Base-by-base conservation (phyloP, 2,888 invertebrate genomes). In the Luffia ferchaultella region DNA sequence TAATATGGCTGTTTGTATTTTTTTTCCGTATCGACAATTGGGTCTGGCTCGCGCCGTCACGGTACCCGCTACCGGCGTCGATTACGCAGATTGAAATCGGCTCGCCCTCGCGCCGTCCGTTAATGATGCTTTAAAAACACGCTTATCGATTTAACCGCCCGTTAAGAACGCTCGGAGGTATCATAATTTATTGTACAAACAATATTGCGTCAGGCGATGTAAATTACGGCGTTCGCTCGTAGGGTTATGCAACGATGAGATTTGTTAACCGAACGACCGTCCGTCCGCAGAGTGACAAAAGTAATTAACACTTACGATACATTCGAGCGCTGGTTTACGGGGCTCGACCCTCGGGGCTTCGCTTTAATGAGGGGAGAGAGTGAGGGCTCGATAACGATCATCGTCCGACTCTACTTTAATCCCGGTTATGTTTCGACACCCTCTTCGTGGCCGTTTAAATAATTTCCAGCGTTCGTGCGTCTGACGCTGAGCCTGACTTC, bases 81-180 rank as follows among this genome's bases (percentile, higher is more conserved):
- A 80, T 77, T 76, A 75, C 74, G 67, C 67, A 76, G 76, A 79
- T 79, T 76, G 70, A 73, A 74, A 80, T 78, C 76, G 68, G 63
- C 67, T 68, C 67, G 67, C 71, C 73, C 76, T 71, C 71, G 70
- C 65, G 66, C 61, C 60, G 72, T 68, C 67, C 68, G 73, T 77
- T 79, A 82, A 80, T 80, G 76, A 74, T 75, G 79, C 73, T 74
- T 80, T 82, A 80, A 82, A 77, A 77, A 76, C 70, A 72, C 72
- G 70, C 75, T 76, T 78, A 79, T 79, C 77, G 77, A 78, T 74
- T 75, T 71, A 75, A 70, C 70, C 68, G 67, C 67, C 73, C 69
- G 73, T 73, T 74, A 74, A 77, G 73, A 74, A 69, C 68, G 70
- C 72, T 75, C 62, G 62, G 70, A 76, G 76, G 70, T 70, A 72